Conservation (phyloP, 2,888 invertebrate species). For the Clepsis dumicolana region DNA sequence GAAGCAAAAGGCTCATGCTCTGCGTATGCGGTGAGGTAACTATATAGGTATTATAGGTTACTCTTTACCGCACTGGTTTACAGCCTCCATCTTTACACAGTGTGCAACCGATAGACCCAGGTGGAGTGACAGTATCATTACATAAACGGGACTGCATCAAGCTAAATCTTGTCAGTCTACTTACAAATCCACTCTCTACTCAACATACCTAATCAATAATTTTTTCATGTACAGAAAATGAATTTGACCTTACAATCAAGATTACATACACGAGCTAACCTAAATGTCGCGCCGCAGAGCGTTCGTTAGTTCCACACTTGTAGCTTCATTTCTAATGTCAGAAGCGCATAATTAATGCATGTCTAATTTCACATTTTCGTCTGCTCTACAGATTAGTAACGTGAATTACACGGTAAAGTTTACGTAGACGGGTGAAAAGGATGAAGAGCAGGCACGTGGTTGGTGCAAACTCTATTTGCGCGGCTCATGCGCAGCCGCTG, state of each 20-base stretch:
- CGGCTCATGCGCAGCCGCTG: slow-evolving; percentile 67
- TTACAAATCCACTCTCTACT: background rate
- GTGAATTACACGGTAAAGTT: slow-evolving; percentile 50
- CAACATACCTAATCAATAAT: background rate
- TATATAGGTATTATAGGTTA: no score
- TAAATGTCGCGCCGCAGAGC: slow-evolving; percentile 43
- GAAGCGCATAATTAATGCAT: slow-evolving; percentile 47
- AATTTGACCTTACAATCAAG: slow-evolving; percentile 23
- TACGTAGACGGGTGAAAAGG: slow-evolving; percentile 55
- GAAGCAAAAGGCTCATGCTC: no score
- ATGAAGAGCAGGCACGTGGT: slow-evolving; percentile 53
- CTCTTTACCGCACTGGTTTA: no score
- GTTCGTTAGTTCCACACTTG: slow-evolving; percentile 49
- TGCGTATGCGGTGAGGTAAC: no score
- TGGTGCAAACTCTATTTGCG: slow-evolving; percentile 66
- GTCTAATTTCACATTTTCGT: slow-evolving; percentile 54
- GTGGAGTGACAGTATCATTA: no score
- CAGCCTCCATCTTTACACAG: no score
- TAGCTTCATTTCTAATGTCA: slow-evolving; percentile 48
- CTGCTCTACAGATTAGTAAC: slow-evolving; percentile 41
- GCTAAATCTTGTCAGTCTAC: background rate
- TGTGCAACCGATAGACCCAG: no score
- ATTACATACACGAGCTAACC: slow-evolving; percentile 22
- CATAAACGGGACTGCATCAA: background rate
- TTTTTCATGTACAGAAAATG: slow-evolving; percentile 3